These are phyloP conservation scores for Cordilura impudica DNA, from an alignment of 2,888 invertebrate genomes.

Conservation along the genomic window DNA sequence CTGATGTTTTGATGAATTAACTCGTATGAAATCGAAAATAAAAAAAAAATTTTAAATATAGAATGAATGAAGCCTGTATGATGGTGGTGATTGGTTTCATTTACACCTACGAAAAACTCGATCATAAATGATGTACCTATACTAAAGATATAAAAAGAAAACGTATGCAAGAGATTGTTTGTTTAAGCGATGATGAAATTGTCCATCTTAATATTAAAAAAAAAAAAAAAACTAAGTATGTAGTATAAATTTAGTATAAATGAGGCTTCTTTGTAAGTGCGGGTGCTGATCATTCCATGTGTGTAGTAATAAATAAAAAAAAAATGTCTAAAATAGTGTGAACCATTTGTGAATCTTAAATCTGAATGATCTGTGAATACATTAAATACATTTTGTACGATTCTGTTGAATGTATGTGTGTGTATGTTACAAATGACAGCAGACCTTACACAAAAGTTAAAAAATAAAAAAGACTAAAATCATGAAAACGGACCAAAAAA, in stretches of 20 bases:
- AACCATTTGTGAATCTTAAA: conserved; percentile 24
- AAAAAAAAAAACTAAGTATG: too few relatives aligned
- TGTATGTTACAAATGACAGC: conserved; percentile 39
- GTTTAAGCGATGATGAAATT: conserved; percentile 31
- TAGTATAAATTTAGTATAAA: conserved; percentile 27
- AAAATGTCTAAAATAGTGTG: conserved; percentile 31
- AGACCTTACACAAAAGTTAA: conserved; percentile 45
- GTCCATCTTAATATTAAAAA: neutral
- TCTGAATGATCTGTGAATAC: conserved; percentile 27
- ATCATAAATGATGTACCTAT: conserved; percentile 53
- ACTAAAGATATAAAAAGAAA: conserved; percentile 12
- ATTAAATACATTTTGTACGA: conserved; percentile 31
- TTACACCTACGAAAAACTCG: conserved; percentile 23
- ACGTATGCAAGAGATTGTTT: conserved; percentile 52
- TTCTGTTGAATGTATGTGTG: conserved; percentile 21
- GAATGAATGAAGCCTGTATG: conserved; percentile 49
- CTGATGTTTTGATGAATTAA: conserved; percentile 35
- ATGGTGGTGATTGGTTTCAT: conserved; percentile 51
- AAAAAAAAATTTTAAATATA: conserved; percentile 9
- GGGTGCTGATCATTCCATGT: conserved; percentile 62
- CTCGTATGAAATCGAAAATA: neutral
- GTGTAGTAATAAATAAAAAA: conserved; percentile 45
- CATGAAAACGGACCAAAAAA: conserved; percentile 17
- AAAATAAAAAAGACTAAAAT: conserved; percentile 14
- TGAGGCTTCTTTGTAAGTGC: conserved; percentile 44